Base-by-base conservation (phyloP, 2,888 invertebrate species). In the Halocaridina rubra region DNA sequence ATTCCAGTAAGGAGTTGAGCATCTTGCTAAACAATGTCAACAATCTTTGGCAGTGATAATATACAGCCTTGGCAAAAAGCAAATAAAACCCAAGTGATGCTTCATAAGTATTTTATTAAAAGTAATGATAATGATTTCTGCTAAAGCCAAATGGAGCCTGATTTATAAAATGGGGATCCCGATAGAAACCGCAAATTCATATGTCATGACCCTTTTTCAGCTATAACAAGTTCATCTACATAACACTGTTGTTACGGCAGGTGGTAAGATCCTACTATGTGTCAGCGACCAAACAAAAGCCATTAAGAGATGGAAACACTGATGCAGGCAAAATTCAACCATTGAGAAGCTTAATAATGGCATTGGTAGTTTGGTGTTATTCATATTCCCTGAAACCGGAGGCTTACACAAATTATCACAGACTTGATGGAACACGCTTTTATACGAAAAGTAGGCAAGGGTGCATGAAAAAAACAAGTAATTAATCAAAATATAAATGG, bases 41-140 rank as follows among this genome's bases (percentile, higher is more conserved):
- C n/a, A n/a, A n/a, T n/a, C n/a, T n/a, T n/a, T n/a, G n/a, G n/a
- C n/a, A n/a, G n/a, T n/a, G n/a, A n/a, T n/a, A n/a, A n/a, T n/a
- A n/a, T n/a, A n/a, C n/a, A n/a, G n/a, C n/a, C n/a, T n/a, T n/a
- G n/a, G n/a, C n/a, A n/a, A n/a, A n/a, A n/a, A n/a, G n/a, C n/a
- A n/a, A n/a, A n/a, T n/a, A n/a, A n/a, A n/a, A n/a, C n/a, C n/a
- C n/a, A n/a, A n/a, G n/a, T n/a, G n/a, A n/a, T n/a, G n/a, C n/a
- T n/a, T n/a, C n/a, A n/a, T n/a, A n/a, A n/a, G n/a, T n/a, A n/a
- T n/a, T 84, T 84, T 84, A 84, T 84, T 84, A 72, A 84, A 78
- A 84, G 69, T 84, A 72, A 78, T 84, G 78, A 77, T 78, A 84
- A 77, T 27, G 19, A 59, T 46, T 77, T 78, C 33, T 71, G 71